Base-by-base conservation (phyloP, 2,797 vertebrate genomes). In the Typhlichthys subterraneus region DNA sequence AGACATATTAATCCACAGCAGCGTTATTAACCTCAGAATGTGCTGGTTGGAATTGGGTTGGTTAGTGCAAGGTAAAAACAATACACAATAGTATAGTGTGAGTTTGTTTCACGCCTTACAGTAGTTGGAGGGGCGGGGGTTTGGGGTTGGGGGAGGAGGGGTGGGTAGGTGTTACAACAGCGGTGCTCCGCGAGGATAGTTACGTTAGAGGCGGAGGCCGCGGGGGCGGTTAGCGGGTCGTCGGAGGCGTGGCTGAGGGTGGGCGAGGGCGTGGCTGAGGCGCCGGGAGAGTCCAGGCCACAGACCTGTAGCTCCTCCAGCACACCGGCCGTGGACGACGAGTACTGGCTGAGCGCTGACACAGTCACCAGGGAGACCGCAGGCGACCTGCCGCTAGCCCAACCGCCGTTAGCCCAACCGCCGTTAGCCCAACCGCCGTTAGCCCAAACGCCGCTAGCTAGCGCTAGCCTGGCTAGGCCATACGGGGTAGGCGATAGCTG, bases 261-360 rank as follows among this genome's bases (percentile, higher is more conserved):
- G 80, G 95, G 95, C 87, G 94, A 95, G 50, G 94, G 95, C 53
- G 94, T 95, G 85, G 94, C 93, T 65, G 94, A 94, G 85, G 77
- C 65, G 68, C 70, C 61, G 59, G 93, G 93, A 68, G 93, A 93
- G 86, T 95, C 93, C 88, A 91, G 89, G 85, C 90, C 81, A 79
- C 90, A 93, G 79, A 91, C 93, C 87, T 95, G 94, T 84, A 96
- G 92, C 87, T 96, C 94, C 73, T 95, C 94, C 85, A 95, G 89
- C 81, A 93, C 82, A 83, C 92, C 93, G 71, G 88, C 89, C 11
- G 93, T 94, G 81, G 95, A 96, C 45, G 94, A 94, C 14, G 94
- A 95, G 90, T 90, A 94, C 86, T 94, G 92, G 67, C 95, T 96
- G 86, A 93, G 89, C 72, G 93, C 93, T 8, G 93, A 95, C 77